Evolutionary conservation across 2,797 vertebrate genomes (phyloP).

Genomic region (Paratrypauchen microcephalus): DNA sequence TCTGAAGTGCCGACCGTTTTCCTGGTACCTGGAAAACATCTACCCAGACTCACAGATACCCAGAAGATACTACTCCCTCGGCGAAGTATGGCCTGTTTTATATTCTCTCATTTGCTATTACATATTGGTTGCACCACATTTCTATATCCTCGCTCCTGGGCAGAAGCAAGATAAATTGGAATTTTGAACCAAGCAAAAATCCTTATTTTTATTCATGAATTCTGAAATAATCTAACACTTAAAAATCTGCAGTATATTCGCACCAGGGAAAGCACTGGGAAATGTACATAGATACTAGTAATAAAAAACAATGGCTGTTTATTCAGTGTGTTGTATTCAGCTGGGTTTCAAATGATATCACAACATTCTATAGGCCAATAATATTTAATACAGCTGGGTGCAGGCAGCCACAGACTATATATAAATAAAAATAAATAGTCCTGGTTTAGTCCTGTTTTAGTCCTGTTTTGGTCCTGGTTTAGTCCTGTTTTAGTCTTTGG

Average conservation of each 20-base stretch:
- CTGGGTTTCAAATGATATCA: too few species aligned
- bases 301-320: not conserved
- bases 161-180: conserved; percentile 32
- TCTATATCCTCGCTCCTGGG: conserved; percentile 28
- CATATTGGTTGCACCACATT: conserved; percentile 18
- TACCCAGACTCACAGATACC: conserved; percentile 99
- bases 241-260: not conserved
- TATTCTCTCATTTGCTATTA: conserved; percentile 47
- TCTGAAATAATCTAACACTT: conserved; percentile 24
- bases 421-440: too few species aligned
- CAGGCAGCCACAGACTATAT: too few species aligned
- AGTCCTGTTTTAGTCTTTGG: too few species aligned
- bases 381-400: too few species aligned
- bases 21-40: conserved; percentile 97
- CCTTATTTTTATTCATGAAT: conserved; percentile 26
- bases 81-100: conserved; percentile 87
- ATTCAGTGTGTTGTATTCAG: not conserved
- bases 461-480: too few species aligned
- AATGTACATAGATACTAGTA: not conserved
- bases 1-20: conserved; percentile 92
- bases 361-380: too few species aligned
- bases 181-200: conserved; percentile 38
- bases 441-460: too few species aligned
- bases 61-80: conserved; percentile 95
- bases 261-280: not conserved